phyloP scores from a whole-genome alignment of 2,888 invertebrate species.

The Hoplodrina blanda region DNA sequence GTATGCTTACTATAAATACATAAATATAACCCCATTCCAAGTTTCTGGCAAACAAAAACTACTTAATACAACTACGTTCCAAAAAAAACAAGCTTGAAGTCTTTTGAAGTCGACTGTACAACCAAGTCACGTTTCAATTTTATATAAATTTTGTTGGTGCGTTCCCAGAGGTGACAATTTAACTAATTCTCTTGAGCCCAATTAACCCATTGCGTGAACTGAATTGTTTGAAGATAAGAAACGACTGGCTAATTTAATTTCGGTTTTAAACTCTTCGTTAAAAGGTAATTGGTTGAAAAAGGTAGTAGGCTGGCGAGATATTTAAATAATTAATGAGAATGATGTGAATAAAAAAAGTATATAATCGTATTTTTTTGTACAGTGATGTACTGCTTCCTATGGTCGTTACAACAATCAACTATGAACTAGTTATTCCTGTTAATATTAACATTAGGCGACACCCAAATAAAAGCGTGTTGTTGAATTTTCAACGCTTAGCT shows the following conservation, averaged over 20 bases:
- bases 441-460: too few species aligned
- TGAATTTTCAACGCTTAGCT: too few species aligned
- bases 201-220: slow-evolving; percentile 70
- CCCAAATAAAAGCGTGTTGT: too few species aligned
- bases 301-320: not conserved
- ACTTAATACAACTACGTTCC: too few species aligned
- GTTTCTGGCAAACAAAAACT: too few species aligned
- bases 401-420: too few species aligned
- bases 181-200: slow-evolving; percentile 59
- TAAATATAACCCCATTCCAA: too few species aligned
- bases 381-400: too few species aligned
- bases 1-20: too few species aligned
- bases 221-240: slow-evolving; percentile 68
- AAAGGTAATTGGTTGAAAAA: slow-evolving; percentile 42
- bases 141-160: slow-evolving; percentile 57
- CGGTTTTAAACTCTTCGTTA: slow-evolving; percentile 49
- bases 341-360: not conserved
- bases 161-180: slow-evolving; percentile 65
- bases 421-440: too few species aligned
- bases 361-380: too few species aligned
- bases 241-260: slow-evolving; percentile 47
- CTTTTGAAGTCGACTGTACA: slow-evolving; percentile 4
- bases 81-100: too few species aligned
- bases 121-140: slow-evolving; percentile 57
- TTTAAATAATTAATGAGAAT: slow-evolving; percentile 13